A percentile compares a stretch with the other conserved stretches of the same genome.
These are phyloP conservation scores for Notospermus geniculatus DNA, from an alignment of 1,140 invertebrate species.

Conservation along the genomic window DNA sequence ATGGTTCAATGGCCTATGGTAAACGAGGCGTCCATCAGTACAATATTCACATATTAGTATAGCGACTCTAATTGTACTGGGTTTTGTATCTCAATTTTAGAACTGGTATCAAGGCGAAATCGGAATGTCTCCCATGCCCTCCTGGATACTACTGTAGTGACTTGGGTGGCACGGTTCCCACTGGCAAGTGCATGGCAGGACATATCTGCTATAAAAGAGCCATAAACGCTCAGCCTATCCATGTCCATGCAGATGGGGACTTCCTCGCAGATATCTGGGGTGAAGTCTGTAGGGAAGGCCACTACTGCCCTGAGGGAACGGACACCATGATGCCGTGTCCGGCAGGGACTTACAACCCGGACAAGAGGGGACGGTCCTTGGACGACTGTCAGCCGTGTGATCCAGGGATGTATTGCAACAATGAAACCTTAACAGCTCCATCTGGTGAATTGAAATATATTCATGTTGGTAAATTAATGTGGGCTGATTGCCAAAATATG, in stretches of 20 bases:
- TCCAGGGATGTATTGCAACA: slow-evolving; percentile 48
- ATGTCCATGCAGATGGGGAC: slow-evolving; percentile 39
- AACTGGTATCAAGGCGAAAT: slow-evolving; percentile 32
- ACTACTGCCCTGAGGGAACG: slow-evolving; percentile 41
- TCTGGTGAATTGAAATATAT: slow-evolving; percentile 28
- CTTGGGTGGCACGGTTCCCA: slow-evolving; percentile 33
- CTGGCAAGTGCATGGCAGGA: slow-evolving; percentile 45
- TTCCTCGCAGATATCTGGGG: slow-evolving; percentile 44
- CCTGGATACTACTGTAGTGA: slow-evolving; percentile 45
- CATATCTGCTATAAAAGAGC: slow-evolving; percentile 48
- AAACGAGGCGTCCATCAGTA: no score
- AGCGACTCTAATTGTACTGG: no score
- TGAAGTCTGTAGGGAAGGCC: slow-evolving; percentile 44
- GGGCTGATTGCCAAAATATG: no score
- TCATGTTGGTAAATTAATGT: no score
- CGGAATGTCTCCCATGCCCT: slow-evolving; percentile 41
- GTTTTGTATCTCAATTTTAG: slow-evolving; percentile 32
- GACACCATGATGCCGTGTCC: slow-evolving; percentile 45
- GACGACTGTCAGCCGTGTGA: slow-evolving; percentile 41
- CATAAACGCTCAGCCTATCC: slow-evolving; percentile 41
- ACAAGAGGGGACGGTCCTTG: slow-evolving; percentile 31
- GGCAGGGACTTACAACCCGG: slow-evolving; percentile 43
- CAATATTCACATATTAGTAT: no score
- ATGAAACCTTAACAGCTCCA: slow-evolving; percentile 34
- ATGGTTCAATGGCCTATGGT: no score